Evolutionary conservation across 1,140 invertebrate species (phyloP).

Genomic region (Chlorops oryzae): DNA sequence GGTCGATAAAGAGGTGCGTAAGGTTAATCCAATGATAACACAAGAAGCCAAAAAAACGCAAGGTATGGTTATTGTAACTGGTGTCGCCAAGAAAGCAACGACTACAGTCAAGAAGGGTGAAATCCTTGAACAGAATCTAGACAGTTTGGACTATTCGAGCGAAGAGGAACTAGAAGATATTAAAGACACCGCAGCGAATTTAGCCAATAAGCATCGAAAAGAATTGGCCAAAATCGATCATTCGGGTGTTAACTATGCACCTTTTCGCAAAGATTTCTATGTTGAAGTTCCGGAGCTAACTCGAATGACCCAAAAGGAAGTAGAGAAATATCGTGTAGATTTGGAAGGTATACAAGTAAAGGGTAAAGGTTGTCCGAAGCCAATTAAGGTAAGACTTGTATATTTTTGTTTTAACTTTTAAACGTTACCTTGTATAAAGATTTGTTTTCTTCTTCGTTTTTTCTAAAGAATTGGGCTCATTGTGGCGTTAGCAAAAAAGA

Average conservation of each 20-base stretch:
- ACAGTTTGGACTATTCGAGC: conserved; percentile 94
- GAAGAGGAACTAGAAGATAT: conserved; percentile 95
- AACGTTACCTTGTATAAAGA: not conserved
- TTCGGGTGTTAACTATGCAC: conserved; percentile 70
- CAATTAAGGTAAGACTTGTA: conserved; percentile 60
- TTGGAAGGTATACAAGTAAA: conserved; percentile 81
- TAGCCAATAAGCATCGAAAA: conserved; percentile 82
- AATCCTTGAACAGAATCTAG: conserved; percentile 94
- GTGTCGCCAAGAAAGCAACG: conserved; percentile 73
- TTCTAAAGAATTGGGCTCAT: conserved; percentile 82
- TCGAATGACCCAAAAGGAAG: conserved; percentile 85
- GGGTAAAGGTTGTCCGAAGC: conserved; percentile 86
- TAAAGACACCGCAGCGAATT: conserved; percentile 81
- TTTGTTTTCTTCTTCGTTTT: conserved; percentile 3
- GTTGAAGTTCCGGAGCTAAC: conserved; percentile 79
- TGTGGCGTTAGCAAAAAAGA: conserved; percentile 97
- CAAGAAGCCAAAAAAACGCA: conserved; percentile 29
- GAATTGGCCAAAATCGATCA: conserved; percentile 88
- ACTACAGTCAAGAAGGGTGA: conserved; percentile 77
- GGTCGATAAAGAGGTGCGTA: conserved; percentile 76
- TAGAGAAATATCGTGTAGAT: conserved; percentile 77
- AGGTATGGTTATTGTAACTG: conserved; percentile 76
- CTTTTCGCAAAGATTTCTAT: conserved; percentile 95
- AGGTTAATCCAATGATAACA: conserved; percentile 68
- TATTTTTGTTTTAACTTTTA: not conserved